Base-by-base conservation (phyloP, 2,888 invertebrate genomes). In the Tuta absoluta region DNA sequence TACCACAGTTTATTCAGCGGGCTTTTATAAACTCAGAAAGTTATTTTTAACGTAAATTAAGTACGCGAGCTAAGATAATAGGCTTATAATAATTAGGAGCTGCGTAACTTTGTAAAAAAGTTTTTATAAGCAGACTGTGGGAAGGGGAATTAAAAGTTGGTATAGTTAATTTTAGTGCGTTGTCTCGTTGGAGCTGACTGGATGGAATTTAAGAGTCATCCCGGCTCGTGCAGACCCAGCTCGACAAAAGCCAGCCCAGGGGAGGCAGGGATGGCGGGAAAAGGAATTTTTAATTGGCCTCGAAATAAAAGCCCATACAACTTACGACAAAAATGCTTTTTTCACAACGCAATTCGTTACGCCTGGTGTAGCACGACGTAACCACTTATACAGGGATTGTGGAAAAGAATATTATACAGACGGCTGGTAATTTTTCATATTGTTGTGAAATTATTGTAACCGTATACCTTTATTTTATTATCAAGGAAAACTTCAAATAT, bases 201-300 rank as follows among this genome's bases (percentile, higher is more conserved):
- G 82, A 82, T 82, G 76, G 81, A 84, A 87, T 85, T 87, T 84
- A 86, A 85, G 84, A 85, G 81, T 80, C 82, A 81, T 82, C 76
- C 78, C 77, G 75, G 74, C 73, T 80, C 51, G 75, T 76, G 76
- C 82, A 82, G 82, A 82, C 82, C 84, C 82, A 80, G 82, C 78
- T 75, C 80, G 80, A 87, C 83, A 87, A 87, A 86, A 82, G 80
- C 71, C 76, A 80, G 72, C 81, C 79, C 79, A 72, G 75, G 81
- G 81, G 81, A 80, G 72, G 77, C 73, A 72, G 71, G 79, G 77
- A 78, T 72, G 75, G 75, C 75, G 77, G 77, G 76, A 81, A 85
- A 84, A 83, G 79, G 82, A 82, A 82, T 85, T 85, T 88, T 87
- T 89, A 88, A 89, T 89, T 88, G 87, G 86, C 84, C 77, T 80